Conservation (phyloP, 2,797 vertebrate species). For the Anableps anableps region DNA sequence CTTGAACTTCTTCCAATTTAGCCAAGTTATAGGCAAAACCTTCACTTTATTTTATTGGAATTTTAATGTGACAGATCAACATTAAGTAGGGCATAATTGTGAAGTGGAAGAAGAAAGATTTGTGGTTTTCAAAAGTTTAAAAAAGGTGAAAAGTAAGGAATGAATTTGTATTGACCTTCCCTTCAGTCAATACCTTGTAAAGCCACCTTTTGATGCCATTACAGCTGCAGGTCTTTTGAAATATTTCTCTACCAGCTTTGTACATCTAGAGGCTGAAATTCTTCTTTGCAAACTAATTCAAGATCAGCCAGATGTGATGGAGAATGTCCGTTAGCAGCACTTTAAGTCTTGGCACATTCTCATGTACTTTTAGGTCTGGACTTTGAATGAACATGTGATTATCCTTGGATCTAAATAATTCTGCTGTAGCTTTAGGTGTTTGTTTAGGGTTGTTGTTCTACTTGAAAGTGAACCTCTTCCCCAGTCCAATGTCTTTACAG, state of each 20-base stretch:
- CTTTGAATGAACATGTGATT: too few relatives aligned
- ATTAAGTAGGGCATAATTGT: neutral
- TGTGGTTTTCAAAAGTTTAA: neutral
- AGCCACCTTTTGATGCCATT: neutral
- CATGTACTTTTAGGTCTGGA: neutral
- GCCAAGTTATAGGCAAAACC: neutral
- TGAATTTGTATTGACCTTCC: neutral
- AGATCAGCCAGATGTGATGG: neutral
- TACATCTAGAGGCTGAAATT: neutral
- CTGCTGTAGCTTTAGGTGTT: neutral
- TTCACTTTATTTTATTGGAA: neutral
- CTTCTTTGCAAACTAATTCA: neutral
- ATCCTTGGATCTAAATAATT: neutral
- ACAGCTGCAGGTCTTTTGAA: neutral
- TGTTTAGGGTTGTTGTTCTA: neutral
- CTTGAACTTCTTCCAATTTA: neutral
- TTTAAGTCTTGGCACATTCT: neutral
- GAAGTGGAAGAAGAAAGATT: neutral
- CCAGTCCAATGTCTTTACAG: neutral
- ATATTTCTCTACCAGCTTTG: neutral
- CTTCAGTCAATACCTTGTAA: neutral
- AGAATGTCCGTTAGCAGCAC: neutral
- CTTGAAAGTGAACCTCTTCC: neutral
- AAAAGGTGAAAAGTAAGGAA: neutral
- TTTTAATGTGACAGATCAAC: neutral